Conservation (phyloP, 1,140 invertebrate species). For the Campodea augens region DNA sequence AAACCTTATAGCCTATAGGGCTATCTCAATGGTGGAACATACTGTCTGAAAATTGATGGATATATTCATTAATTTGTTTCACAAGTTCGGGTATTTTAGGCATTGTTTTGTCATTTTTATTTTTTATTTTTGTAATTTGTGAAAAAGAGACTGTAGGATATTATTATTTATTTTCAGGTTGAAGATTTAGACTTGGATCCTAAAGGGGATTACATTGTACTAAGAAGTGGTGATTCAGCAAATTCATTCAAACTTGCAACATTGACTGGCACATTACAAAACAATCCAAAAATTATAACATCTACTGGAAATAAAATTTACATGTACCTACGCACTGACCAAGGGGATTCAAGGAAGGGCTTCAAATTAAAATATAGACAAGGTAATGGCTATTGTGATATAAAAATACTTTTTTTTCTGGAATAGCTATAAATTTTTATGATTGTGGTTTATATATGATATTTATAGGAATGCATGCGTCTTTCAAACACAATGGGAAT, state of each 20-base stretch:
- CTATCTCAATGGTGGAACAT: no score
- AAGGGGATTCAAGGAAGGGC: constrained; percentile 71
- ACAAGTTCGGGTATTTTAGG: no score
- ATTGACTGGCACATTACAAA: constrained; percentile 52
- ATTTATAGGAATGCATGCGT: no score
- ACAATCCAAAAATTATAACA: constrained; percentile 68
- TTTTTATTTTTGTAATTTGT: constrained; percentile 6
- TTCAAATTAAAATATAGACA: constrained; percentile 78
- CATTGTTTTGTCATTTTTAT: background rate
- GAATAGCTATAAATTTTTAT: background rate
- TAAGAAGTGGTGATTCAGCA: constrained; percentile 73
- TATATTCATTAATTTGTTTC: no score
- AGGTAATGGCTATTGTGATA: constrained; percentile 27
- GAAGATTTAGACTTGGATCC: constrained; percentile 75
- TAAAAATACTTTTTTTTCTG: constrained; percentile 2
- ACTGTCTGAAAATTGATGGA: no score
- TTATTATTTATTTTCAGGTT: constrained; percentile 29
- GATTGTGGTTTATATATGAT: no score
- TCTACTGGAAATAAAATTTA: constrained; percentile 78
- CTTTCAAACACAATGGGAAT: no score
- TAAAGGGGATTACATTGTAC: constrained; percentile 65
- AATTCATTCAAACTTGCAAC: constrained; percentile 61
- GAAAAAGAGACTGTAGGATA: no score
- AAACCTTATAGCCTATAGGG: no score
- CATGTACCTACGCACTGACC: constrained; percentile 75